Base-by-base conservation (phyloP, 2,113 vertebrate species). In the Pipra filicauda region DNA sequence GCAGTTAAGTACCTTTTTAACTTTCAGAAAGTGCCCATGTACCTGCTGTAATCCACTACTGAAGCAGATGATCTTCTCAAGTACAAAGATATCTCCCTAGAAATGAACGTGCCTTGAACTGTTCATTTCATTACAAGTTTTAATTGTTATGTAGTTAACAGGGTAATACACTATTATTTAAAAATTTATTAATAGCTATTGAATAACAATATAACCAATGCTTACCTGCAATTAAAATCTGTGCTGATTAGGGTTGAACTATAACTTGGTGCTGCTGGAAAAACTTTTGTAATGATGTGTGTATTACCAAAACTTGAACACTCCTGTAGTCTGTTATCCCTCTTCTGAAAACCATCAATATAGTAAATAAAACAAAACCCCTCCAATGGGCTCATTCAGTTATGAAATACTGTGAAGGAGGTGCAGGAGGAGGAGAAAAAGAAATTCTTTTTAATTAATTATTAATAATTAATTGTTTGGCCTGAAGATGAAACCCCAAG, bases 1-100 rank as follows among this genome's bases (percentile, higher is more conserved):
- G 83, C 46, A 84, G 88, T 81, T 88, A 94, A 91, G 65, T 88
- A 87, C 73, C 83, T 90, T 80, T 77, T 97, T 95, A 94, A 96
- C 93, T 96, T 95, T 95, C 78, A 94, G 86, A 88, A 92, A 85
- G 76, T 85, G 69, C 69, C n/a, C 58, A 28, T 65, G 52, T 95
- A 81, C n/a, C 57, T 61, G 27, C 80, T 87, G 65, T 85, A 95
- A 95, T 89, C 83, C 65, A 54, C 46, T 91, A 46, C 76, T 91
- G 80, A 92, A 88, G 59, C 31, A 79, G 71, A 54, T 52, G 31
- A 89, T 88, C 55, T 65, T 76, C 80, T 91, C 59, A 72, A 82
- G 43, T 82, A 78, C 70, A 71, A 75, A 87, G 52, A 51, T 49
- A 80, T 43, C 73, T 85, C 41, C 61, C 66, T 81, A 48, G 55